These are phyloP conservation scores for Phalacrocorax carbo DNA, from an alignment of 2,113 vertebrate genomes.

Conservation along the genomic window DNA sequence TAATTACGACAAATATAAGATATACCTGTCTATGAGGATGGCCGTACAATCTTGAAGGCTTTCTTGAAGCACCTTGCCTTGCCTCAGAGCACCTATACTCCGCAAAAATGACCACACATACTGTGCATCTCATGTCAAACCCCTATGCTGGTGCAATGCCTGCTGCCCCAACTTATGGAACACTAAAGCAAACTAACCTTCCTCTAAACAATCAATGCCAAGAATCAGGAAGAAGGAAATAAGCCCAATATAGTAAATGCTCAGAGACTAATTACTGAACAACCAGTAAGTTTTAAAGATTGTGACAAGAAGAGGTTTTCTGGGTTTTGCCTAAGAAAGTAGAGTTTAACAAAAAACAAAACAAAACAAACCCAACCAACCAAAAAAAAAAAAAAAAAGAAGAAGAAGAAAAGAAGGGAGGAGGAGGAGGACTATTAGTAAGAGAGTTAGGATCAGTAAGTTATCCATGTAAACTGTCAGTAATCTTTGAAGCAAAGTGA, in stretches of 20 bases:
- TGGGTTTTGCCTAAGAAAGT: neutral
- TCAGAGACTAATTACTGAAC: neutral
- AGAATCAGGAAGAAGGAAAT: neutral
- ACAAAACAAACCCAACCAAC: no score
- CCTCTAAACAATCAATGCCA: neutral
- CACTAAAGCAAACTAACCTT: neutral
- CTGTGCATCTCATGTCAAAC: neutral
- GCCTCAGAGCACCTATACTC: neutral
- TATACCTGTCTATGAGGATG: neutral
- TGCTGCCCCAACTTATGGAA: neutral
- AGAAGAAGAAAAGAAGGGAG: neutral
- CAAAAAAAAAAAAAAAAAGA: no score
- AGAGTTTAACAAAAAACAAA: neutral
- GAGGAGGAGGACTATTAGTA: neutral
- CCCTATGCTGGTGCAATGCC: neutral
- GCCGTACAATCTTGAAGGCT: neutral
- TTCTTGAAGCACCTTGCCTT: neutral
- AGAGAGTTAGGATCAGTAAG: neutral
- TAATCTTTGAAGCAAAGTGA: neutral
- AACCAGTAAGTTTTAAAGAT: neutral
- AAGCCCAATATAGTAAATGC: neutral
- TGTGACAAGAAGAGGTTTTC: neutral
- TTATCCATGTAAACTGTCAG: neutral
- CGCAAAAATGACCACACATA: neutral
- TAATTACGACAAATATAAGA: neutral